Conservation (phyloP, 2,888 invertebrate species). For the Stenchaetothrips biformis region DNA sequence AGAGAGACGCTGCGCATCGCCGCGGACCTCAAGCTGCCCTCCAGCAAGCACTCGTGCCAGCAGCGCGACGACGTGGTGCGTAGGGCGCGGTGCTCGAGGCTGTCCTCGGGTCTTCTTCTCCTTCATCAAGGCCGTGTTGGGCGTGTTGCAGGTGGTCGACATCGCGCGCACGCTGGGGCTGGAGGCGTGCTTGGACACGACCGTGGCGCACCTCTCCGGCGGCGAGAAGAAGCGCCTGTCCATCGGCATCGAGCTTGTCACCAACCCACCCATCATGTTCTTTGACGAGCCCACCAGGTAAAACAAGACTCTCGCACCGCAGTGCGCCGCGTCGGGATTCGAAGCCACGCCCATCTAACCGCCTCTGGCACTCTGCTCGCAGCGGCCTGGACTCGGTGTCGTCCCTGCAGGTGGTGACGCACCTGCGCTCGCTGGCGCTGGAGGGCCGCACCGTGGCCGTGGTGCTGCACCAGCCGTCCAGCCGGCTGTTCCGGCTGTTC, state of each 20-base stretch:
- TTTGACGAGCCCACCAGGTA: conserved; percentile 59
- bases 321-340: no score
- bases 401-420: conserved; percentile 60
- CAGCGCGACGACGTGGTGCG: conserved; percentile 39
- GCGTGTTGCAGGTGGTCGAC: conserved; percentile 49
- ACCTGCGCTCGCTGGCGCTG: conserved; percentile 58
- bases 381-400: conserved; percentile 62
- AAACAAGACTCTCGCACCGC: neutral
- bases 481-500: conserved; percentile 65
- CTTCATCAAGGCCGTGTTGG: conserved; percentile 26
- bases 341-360: neutral
- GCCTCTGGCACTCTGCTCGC: conserved; percentile 26
- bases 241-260: conserved; percentile 57
- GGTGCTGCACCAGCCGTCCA: conserved; percentile 76
- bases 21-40: conserved; percentile 52
- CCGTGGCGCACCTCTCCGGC: conserved; percentile 52
- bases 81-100: neutral
- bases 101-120: neutral
- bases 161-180: conserved; percentile 52
- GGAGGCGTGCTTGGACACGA: conserved; percentile 49
- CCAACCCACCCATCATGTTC: conserved; percentile 57
- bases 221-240: conserved; percentile 58
- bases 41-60: conserved; percentile 34
- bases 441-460: conserved; percentile 67
- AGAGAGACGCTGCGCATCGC: conserved; percentile 55